Evolutionary conservation across 2,888 invertebrate genomes (phyloP).

Genomic region (Automeris io): DNA sequence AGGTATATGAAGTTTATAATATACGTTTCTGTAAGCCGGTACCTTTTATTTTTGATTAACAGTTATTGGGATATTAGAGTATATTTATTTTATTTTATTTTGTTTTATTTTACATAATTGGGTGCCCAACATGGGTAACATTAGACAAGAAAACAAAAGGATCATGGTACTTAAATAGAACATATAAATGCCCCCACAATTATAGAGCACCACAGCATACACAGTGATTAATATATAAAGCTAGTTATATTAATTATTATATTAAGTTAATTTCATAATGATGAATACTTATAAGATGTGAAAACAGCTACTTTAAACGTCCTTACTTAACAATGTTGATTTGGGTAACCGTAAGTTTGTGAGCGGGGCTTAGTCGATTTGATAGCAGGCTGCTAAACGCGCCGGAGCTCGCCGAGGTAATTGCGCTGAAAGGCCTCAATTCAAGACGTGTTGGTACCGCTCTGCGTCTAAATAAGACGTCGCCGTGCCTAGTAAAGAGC

Average conservation of each 20-base stretch:
- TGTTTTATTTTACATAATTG: too few species aligned
- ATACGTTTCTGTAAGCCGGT: too few species aligned
- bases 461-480: constrained; percentile 73
- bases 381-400: constrained; percentile 59
- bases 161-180: too few species aligned
- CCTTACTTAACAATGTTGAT: constrained; percentile 33
- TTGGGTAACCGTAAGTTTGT: constrained; percentile 32
- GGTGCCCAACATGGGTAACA: too few species aligned
- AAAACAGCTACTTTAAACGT: background rate
- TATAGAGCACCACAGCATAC: too few species aligned
- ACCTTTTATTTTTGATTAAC: too few species aligned
- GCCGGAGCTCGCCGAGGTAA: constrained; percentile 49
- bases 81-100: too few species aligned
- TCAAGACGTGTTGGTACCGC: constrained; percentile 56
- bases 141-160: too few species aligned
- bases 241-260: background rate
- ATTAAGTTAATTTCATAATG: background rate
- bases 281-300: background rate
- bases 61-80: too few species aligned
- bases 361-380: constrained; percentile 28
- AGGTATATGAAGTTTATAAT: too few species aligned
- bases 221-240: too few species aligned
- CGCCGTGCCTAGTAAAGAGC: constrained; percentile 61
- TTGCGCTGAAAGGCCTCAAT: constrained; percentile 71
- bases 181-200: too few species aligned